These are phyloP conservation scores for Bombylius major DNA, from an alignment of 2,888 invertebrate species.

Conservation along the genomic window DNA sequence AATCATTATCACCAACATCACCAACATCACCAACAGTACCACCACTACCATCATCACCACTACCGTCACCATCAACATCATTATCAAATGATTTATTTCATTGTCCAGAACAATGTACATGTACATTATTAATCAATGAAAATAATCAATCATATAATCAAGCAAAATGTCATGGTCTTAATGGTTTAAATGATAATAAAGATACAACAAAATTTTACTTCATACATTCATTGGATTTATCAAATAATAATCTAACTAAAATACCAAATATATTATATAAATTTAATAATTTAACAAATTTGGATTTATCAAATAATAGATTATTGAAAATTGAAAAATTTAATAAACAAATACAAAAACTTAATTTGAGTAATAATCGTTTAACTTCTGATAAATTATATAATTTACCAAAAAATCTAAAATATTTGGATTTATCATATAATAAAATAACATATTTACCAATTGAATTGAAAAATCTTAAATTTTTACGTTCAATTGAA, in stretches of 20 bases:
- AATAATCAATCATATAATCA: constrained; percentile 25
- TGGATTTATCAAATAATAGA: constrained; percentile 51
- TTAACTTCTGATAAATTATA: constrained; percentile 42
- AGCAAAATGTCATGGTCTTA: constrained; percentile 30
- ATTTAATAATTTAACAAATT: constrained; percentile 46
- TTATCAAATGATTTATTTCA: not conserved
- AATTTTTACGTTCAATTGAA: constrained; percentile 47
- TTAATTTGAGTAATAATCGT: constrained; percentile 49
- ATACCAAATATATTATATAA: constrained; percentile 44
- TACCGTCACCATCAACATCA: no score
- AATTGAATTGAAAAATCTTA: constrained; percentile 42
- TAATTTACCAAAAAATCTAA: constrained; percentile 45
- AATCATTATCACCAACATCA: no score
- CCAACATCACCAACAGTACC: no score
- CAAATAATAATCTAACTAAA: constrained; percentile 47
- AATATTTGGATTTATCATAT: constrained; percentile 48
- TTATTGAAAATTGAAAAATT: constrained; percentile 46
- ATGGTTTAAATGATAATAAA: constrained; percentile 18
- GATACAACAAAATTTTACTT: constrained; percentile 21
- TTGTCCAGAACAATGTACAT: constrained; percentile 31
- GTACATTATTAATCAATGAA: constrained; percentile 19
- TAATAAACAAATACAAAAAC: constrained; percentile 45
- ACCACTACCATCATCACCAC: no score
- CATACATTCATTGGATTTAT: constrained; percentile 45
- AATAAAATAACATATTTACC: constrained; percentile 49